Evolutionary conservation across 2,113 vertebrate species (phyloP), one percentile per base, ranked within the genome.

Genomic region (Sapayoa aenigma): DNA sequence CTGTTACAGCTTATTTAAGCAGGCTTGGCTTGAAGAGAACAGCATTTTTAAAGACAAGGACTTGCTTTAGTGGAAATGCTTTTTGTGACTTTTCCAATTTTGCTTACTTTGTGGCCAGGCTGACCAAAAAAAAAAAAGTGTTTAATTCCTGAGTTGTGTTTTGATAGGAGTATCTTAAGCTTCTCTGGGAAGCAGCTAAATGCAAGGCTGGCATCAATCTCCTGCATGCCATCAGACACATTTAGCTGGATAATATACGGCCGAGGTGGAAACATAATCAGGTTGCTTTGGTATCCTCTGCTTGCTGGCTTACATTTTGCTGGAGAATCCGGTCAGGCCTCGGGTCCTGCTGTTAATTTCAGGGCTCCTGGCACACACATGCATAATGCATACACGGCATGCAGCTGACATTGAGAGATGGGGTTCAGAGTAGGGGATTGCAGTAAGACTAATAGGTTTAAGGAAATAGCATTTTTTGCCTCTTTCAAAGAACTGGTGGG

Each of bases 401-500:
- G 50, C 60, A 84, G 94, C 31, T 53, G 46, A 42, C 52, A 35
- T 0, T 8, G 37, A 31, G 89, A 77, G 68, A 75, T 2, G 0
- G n/a, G 27, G 10, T 65, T 87, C 66, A 14, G 77, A 68, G 56
- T 7, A 59, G 50, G 35, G 59, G 67, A 88, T 85, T 91, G 88
- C 50, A 87, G 75, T n/a, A 77, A 79, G 75, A 63, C 67, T 95
- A 66, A 86, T 47, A 74, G 84, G 71, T 88, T 95, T 94, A 91
- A 87, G 82, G 55, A 94, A 91, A 93, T 69, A 20, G 44, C 33
- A 8, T 37, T 56, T 87, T 85, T 69, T 16, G 4, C n/a, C 20
- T 12, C 33, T 77, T 84, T 79, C 14, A 87, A 73, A 37, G 82
- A 82, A 63, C 35, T 58, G 63, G 28, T 75, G 6, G 16, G 35